These are phyloP conservation scores for Drosophila meridiana DNA, from an alignment of 2,888 invertebrate species.

Conservation along the genomic window DNA sequence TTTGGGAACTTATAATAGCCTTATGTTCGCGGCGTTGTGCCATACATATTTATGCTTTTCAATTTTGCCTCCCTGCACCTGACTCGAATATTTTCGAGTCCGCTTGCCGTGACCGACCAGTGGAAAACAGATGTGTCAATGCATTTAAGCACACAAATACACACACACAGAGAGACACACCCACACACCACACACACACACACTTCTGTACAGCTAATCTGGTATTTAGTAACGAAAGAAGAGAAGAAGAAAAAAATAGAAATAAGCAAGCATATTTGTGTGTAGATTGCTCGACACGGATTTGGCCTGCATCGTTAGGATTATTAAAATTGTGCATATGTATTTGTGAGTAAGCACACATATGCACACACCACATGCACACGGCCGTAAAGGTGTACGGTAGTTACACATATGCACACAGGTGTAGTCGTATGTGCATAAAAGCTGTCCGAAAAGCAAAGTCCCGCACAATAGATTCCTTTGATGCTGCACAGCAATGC, in stretches of 20 bases:
- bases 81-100: constrained; percentile 37
- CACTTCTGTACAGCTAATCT: constrained; percentile 41
- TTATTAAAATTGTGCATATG: constrained; percentile 4
- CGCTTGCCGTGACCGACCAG: constrained; percentile 23
- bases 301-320: constrained; percentile 11
- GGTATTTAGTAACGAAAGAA: constrained; percentile 35
- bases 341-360: constrained; percentile 4
- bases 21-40: constrained; percentile 17
- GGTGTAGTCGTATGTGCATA: neutral
- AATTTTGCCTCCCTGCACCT: constrained; percentile 40
- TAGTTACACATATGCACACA: neutral
- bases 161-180: constrained; percentile 20
- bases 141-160: constrained; percentile 33
- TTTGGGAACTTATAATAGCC: constrained; percentile 7
- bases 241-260: neutral
- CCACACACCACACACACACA: constrained; percentile 16
- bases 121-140: constrained; percentile 45
- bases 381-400: neutral
- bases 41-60: constrained; percentile 37
- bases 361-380: too few relatives aligned
- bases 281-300: neutral
- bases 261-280: constrained; percentile 21
- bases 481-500: neutral
- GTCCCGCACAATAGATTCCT: constrained; percentile 8
- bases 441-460: constrained; percentile 4